Evolutionary conservation across 64 coral and sea anemone genomes (phyloP).

Genomic region (Catalaphyllia jardinei): DNA sequence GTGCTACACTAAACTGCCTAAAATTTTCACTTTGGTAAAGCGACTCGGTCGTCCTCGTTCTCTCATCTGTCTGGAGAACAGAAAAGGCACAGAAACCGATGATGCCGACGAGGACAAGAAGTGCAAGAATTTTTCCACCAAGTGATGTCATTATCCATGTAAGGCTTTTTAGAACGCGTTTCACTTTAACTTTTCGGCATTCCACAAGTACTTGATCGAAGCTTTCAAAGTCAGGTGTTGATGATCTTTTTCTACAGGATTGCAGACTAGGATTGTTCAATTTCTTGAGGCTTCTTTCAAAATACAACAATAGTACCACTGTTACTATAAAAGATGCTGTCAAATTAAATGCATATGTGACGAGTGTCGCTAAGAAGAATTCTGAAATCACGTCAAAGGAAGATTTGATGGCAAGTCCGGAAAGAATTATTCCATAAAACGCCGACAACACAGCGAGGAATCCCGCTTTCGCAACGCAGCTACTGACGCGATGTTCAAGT

Average conservation of each 20-base stretch:
- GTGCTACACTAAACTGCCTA: background rate
- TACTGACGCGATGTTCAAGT: conserved; percentile 14
- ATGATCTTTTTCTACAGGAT: background rate
- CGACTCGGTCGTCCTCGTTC: background rate
- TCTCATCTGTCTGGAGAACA: background rate
- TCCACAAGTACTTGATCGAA: background rate
- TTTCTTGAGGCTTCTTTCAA: background rate
- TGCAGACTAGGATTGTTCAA: no score
- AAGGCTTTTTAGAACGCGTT: no score
- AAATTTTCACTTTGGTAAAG: background rate
- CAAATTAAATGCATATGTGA: background rate
- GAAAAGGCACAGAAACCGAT: background rate
- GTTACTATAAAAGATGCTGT: background rate
- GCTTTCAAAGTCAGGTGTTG: background rate
- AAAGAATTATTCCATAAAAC: background rate
- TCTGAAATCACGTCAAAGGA: background rate
- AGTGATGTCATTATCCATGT: background rate
- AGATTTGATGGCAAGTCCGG: background rate
- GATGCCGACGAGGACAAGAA: background rate
- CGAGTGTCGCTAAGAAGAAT: background rate
- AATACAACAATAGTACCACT: background rate
- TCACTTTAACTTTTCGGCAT: background rate
- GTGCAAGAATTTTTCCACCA: background rate
- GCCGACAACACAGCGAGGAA: background rate
- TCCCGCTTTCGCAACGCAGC: background rate